Evolutionary conservation across 2,797 vertebrate genomes (phyloP), one percentile per base, ranked within the genome.

Genomic region (Pseudotriccus pelzelni): DNA sequence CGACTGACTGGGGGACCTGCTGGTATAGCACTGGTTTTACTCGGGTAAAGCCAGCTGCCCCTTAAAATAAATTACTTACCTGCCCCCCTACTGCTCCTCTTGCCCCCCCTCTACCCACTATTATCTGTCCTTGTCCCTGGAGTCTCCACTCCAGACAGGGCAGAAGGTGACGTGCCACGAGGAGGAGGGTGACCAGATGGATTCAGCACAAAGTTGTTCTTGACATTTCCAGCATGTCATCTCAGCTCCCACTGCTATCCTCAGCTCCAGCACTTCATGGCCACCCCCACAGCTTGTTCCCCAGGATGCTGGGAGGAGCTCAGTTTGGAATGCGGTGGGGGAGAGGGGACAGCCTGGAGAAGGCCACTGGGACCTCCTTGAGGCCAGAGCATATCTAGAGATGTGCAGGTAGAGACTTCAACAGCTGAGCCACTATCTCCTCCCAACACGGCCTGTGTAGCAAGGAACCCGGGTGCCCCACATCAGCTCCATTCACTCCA

Each of bases 211-310:
- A 6, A 10, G 23, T 13, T 85, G 70, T 52, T 50, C 41, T 73
- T 86, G 49, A 37, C 1, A 1, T 46, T 69, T 80, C 47, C 43
- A 49, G 37, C 19, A 73, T 10, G 28, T 7, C 39, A 32, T 13
- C 50, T 90, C 64, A 56, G 24, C 2, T 7, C 6, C 10, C 8
- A 3, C 20, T 20, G 19, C 30, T n/a, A 34, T 12, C 32, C 6
- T 14, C 15, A 41, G 68, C 37, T 76, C n/a, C 37, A 52, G 63
- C 14, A 39, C 27, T 77, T 49, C 18, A 2, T n/a, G 47, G 36
- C 52, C 1, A 3, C 34, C 12, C 37, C 37, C 2, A 1, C 0
- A 0, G 24, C 46, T 79, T 85, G 16, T 21, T 80, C n/a, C 32
- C 21, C n/a, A 34, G 32, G 12, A 47, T 32, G 10, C 68, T 53